Percentiles rank a stretch among this genome's conserved stretches.
phyloP scores from a whole-genome alignment of 2,797 vertebrate species.

The Anguilla megastoma region DNA sequence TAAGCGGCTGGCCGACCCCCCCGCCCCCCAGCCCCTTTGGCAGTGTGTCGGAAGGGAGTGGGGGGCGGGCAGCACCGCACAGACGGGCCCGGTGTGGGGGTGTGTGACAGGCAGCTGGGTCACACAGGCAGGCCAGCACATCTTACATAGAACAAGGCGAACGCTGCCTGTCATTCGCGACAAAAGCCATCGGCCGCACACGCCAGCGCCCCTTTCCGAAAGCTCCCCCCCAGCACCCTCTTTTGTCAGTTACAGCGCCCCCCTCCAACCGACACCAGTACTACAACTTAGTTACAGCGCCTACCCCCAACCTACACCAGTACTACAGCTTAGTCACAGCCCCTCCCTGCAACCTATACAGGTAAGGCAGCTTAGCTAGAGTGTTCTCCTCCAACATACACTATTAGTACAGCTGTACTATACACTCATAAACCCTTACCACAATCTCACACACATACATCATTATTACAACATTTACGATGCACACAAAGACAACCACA shows the following conservation, averaged over 20 bases:
- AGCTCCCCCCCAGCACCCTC: not conserved
- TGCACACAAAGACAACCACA: not conserved
- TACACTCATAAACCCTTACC: not conserved
- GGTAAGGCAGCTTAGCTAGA: no score
- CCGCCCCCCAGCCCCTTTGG: slow-evolving; percentile 66
- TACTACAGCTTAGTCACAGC: no score
- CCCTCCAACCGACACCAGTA: not conserved
- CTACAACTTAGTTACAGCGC: not conserved
- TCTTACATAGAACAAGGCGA: not conserved
- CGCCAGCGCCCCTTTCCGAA: not conserved
- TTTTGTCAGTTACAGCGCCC: not conserved
- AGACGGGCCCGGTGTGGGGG: slow-evolving; percentile 62
- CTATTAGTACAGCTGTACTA: not conserved
- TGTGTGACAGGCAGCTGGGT: slow-evolving; percentile 60
- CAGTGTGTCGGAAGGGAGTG: slow-evolving; percentile 61
- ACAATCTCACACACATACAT: not conserved
- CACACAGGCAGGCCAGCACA: not conserved
- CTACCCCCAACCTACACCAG: no score
- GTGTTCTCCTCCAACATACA: not conserved
- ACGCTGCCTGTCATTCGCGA: not conserved
- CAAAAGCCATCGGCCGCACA: not conserved
- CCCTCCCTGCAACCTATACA: no score
- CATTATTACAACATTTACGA: not conserved
- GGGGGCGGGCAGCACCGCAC: slow-evolving; percentile 60
- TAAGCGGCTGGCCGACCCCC: slow-evolving; percentile 54